phyloP scores from a whole-genome alignment of 2,888 invertebrate genomes.

The Limenitis camilla region DNA sequence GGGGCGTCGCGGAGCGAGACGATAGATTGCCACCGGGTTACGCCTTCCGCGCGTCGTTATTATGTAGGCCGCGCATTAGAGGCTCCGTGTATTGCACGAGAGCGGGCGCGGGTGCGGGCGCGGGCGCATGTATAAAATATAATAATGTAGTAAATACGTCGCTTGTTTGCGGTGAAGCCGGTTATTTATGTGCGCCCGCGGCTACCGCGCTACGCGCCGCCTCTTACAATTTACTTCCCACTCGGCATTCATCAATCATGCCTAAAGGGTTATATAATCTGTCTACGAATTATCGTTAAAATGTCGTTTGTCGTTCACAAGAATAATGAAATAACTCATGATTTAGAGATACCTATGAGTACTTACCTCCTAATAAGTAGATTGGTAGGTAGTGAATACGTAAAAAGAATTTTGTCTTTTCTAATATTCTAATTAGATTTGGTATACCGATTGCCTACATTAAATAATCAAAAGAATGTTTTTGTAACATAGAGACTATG shows the following conservation, averaged over 20 bases:
- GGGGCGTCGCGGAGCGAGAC: conserved; percentile 63
- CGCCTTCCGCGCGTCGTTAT: conserved; percentile 73
- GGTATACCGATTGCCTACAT: too few relatives aligned
- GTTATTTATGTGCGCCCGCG: conserved; percentile 60
- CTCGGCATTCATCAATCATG: conserved; percentile 26
- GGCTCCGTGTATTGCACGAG: conserved; percentile 55
- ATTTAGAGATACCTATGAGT: too few relatives aligned
- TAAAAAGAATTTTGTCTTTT: too few relatives aligned
- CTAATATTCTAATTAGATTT: too few relatives aligned
- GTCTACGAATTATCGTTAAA: neutral
- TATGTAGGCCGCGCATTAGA: conserved; percentile 71
- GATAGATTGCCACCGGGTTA: conserved; percentile 69
- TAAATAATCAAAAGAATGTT: too few relatives aligned
- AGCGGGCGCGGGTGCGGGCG: too few relatives aligned
- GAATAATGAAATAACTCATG: too few relatives aligned
- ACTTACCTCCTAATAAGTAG: too few relatives aligned
- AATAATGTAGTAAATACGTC: conserved; percentile 64
- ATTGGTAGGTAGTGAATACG: too few relatives aligned
- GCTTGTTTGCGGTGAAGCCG: conserved; percentile 56
- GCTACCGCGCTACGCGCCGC: conserved; percentile 65
- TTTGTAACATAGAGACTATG: too few relatives aligned
- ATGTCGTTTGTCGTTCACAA: neutral
- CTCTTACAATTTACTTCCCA: conserved; percentile 34
- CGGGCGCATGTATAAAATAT: conserved; percentile 63
- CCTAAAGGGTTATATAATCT: conserved; percentile 11